These are phyloP conservation scores for Rutilus rutilus DNA, from an alignment of 2,113 vertebrate species.

Conservation along the genomic window DNA sequence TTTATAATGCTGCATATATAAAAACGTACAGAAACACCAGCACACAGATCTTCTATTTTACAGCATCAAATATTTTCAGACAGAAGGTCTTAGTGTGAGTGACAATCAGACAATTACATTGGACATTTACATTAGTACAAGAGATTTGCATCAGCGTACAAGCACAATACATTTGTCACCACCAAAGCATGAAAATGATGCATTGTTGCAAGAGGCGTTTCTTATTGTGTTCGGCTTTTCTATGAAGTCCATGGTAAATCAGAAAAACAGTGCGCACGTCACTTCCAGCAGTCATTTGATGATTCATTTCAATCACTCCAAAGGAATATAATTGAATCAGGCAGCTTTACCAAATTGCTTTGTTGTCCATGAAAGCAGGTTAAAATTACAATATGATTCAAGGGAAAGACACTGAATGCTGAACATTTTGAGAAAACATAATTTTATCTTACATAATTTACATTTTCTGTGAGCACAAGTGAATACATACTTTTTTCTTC, in stretches of 20 bases:
- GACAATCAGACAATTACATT: conserved; percentile 38
- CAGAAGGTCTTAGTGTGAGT: conserved; percentile 4
- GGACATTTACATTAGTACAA: conserved; percentile 20
- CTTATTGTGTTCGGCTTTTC: conserved; percentile 11
- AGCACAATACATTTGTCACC: conserved; percentile 47
- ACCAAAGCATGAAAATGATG: conserved; percentile 44
- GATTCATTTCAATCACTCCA: conserved; percentile 18
- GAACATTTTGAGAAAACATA: neutral
- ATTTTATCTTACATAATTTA: conserved; percentile 28
- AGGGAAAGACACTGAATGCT: neutral
- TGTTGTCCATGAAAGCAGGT: neutral
- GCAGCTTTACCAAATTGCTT: neutral
- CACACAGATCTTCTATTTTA: conserved; percentile 15
- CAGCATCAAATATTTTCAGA: conserved; percentile 18
- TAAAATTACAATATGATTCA: neutral
- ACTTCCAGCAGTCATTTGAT: conserved; percentile 37
- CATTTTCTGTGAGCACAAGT: neutral
- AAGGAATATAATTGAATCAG: conserved; percentile 21
- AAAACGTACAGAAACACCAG: conserved; percentile 9
- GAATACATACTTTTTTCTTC: neutral
- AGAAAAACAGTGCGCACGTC: neutral
- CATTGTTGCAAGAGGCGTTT: neutral
- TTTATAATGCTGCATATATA: conserved; percentile 17
- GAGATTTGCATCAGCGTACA: conserved; percentile 30
- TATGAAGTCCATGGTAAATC: conserved; percentile 21